Percentiles rank a stretch among this genome's conserved stretches.
Evolutionary conservation across 2,113 vertebrate species (phyloP).

Genomic region (Dissostichus mawsoni): DNA sequence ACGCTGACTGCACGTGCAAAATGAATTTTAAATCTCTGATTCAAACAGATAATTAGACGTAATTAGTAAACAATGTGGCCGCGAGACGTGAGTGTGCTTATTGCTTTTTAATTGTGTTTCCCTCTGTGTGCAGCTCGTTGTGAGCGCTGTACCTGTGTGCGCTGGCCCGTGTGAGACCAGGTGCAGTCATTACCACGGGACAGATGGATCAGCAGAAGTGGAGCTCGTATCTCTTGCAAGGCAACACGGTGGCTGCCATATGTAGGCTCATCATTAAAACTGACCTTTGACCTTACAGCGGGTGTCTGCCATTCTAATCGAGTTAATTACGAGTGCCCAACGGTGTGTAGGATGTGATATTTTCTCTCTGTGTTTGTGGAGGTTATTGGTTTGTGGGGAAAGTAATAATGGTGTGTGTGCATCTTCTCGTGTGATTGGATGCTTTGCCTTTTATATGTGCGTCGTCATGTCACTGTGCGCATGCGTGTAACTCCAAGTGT

Average conservation of each 20-base stretch:
- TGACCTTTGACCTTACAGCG: constrained; percentile 70
- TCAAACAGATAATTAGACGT: constrained; percentile 70
- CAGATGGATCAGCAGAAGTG: constrained; percentile 78
- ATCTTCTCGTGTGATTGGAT: background rate
- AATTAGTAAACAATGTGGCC: constrained; percentile 71
- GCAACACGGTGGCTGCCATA: constrained; percentile 72
- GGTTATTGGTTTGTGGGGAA: constrained; percentile 46
- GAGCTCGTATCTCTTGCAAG: constrained; percentile 61
- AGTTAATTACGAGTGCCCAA: constrained; percentile 62
- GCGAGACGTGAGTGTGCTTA: constrained; percentile 55
- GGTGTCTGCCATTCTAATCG: constrained; percentile 59
- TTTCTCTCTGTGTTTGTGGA: constrained; percentile 39
- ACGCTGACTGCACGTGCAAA: constrained; percentile 11
- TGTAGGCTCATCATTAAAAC: constrained; percentile 80
- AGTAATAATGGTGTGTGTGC: constrained; percentile 27
- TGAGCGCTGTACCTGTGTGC: constrained; percentile 58
- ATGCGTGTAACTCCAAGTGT: constrained; percentile 54
- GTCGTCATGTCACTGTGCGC: background rate
- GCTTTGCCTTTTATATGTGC: background rate
- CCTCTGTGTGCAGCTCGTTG: constrained; percentile 26
- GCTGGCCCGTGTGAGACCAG: constrained; percentile 69
- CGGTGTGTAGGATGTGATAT: constrained; percentile 30
- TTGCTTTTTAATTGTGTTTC: constrained; percentile 77
- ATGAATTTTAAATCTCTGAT: constrained; percentile 53
- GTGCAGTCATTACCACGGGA: constrained; percentile 79